phyloP scores from a whole-genome alignment of 2,797 vertebrate genomes.

The Phylloscopus collybita region DNA sequence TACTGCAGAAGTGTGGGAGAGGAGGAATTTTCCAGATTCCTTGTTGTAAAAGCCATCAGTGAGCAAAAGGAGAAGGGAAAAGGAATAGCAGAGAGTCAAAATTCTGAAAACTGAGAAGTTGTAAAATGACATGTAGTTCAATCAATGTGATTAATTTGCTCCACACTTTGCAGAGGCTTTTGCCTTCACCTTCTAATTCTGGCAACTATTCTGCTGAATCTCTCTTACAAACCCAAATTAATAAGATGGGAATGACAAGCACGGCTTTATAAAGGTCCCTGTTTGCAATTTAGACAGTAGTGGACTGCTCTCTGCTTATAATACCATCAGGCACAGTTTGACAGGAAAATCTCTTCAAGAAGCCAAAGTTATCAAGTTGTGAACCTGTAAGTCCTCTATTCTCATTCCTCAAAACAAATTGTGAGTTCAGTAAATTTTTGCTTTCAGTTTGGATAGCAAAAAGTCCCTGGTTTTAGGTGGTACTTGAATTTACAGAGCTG shows the following conservation, averaged over 20 bases:
- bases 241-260: slow-evolving; percentile 7
- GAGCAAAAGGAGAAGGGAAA: slow-evolving; percentile 11
- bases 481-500: not conserved
- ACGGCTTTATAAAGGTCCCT: slow-evolving; percentile 26
- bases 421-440: not conserved
- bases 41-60: not conserved
- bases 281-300: not conserved
- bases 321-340: not conserved
- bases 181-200: not conserved
- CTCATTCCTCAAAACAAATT: not conserved
- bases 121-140: slow-evolving; percentile 30
- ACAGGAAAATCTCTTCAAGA: slow-evolving; percentile 2
- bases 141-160: slow-evolving; percentile 46
- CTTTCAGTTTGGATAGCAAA: not conserved
- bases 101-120: not conserved
- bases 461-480: not conserved
- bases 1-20: not conserved
- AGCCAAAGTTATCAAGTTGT: not conserved
- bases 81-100: not conserved
- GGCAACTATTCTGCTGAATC: slow-evolving; percentile 37
- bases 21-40: not conserved
- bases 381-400: not conserved
- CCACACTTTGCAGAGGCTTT: slow-evolving; percentile 24
- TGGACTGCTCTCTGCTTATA: not conserved
- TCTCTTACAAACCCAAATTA: slow-evolving; percentile 26